A percentile compares a stretch with the other conserved stretches of the same genome.
Conservation (phyloP, 2,797 vertebrate genomes). For the Pangasius sanitwongsei region DNA sequence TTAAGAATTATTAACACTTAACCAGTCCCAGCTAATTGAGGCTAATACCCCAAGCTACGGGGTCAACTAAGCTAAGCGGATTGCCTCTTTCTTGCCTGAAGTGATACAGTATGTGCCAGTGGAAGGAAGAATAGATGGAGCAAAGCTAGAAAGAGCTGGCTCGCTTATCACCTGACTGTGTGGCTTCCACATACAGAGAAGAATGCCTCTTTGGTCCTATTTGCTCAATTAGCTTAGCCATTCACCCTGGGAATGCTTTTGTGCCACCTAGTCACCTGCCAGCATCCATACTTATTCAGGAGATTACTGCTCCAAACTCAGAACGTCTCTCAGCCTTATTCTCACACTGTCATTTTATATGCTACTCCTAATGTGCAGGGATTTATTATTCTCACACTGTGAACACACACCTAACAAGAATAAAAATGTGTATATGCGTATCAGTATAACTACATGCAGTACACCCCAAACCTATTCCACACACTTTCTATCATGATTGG, state of each 20-base stretch:
- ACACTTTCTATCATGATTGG: not conserved
- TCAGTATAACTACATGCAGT: not conserved
- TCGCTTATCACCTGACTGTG: conserved; percentile 71
- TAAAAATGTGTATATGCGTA: too few relatives aligned
- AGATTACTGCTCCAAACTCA: conserved; percentile 53
- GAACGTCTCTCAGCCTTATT: conserved; percentile 22
- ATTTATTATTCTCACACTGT: conserved; percentile 6
- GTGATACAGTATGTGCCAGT: conserved; percentile 74
- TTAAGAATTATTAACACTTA: conserved; percentile 77
- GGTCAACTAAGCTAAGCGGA: conserved; percentile 66
- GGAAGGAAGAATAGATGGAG: not conserved
- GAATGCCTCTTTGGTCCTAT: conserved; percentile 54
- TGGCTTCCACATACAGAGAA: conserved; percentile 69
- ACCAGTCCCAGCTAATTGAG: conserved; percentile 73
- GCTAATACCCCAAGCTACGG: conserved; percentile 63
- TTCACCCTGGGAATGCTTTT: conserved; percentile 74
- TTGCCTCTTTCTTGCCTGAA: conserved; percentile 66
- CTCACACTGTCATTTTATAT: conserved; percentile 1
- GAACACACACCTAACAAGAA: too few relatives aligned
- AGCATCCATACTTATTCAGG: conserved; percentile 65
- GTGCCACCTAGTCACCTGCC: conserved; percentile 61
- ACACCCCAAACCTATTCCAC: not conserved
- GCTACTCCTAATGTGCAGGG: not conserved
- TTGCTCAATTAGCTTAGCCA: conserved; percentile 69
- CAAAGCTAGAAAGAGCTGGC: not conserved